Evolutionary conservation across 2,113 vertebrate species (phyloP).

Genomic region (Lycocorax pyrrhopterus): DNA sequence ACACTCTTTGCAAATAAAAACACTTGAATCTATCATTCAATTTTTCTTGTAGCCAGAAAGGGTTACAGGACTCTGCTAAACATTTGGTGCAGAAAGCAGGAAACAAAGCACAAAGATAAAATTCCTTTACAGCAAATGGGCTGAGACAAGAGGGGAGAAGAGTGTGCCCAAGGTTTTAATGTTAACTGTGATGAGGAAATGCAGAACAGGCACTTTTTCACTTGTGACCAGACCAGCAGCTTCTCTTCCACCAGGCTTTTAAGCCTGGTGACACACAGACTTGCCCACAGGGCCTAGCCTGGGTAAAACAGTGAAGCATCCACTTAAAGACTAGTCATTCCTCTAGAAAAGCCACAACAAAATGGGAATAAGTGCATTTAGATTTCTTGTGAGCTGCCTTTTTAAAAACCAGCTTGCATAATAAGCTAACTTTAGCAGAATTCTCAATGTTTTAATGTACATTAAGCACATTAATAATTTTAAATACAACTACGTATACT

Average conservation of each 20-base stretch:
- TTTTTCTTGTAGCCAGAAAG: background rate
- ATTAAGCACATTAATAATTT: background rate
- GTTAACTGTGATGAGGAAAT: background rate
- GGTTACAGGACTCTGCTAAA: background rate
- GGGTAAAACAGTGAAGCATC: background rate
- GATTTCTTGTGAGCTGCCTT: background rate
- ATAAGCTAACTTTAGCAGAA: background rate
- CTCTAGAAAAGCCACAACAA: background rate
- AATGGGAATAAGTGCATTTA: background rate
- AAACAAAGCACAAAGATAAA: background rate
- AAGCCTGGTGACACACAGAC: background rate
- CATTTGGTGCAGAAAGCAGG: background rate
- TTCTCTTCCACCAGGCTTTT: background rate
- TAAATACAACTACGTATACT: background rate
- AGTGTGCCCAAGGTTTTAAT: fast-evolving
- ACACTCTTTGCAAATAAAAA: background rate
- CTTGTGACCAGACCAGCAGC: background rate
- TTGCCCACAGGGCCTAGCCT: background rate
- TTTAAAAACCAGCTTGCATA: background rate
- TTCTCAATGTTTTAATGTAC: background rate
- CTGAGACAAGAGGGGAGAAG: background rate
- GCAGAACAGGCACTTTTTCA: background rate
- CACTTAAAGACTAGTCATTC: background rate
- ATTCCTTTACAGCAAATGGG: background rate
- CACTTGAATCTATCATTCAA: background rate